These are phyloP conservation scores for Dasyornis broadbenti DNA, from an alignment of 2,113 vertebrate species.

Conservation along the genomic window DNA sequence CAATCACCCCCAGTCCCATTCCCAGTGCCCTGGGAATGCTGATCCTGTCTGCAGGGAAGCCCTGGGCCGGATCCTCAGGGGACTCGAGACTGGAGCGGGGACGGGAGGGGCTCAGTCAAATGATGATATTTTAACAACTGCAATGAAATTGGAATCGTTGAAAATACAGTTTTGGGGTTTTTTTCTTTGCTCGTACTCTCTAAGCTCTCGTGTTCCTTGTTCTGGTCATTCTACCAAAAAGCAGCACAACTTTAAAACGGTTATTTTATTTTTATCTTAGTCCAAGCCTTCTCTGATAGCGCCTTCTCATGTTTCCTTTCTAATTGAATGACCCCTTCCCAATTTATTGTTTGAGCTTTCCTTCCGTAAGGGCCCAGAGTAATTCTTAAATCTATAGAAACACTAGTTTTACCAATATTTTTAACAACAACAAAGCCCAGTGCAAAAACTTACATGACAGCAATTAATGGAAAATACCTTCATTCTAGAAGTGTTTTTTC, in stretches of 20 bases:
- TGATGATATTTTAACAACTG: background rate
- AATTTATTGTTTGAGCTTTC: background rate
- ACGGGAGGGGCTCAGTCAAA: background rate
- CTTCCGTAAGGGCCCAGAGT: background rate
- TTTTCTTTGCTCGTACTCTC: background rate
- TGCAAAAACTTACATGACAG: background rate
- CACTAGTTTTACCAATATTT: background rate
- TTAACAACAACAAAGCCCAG: background rate
- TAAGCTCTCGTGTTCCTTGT: background rate
- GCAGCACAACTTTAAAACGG: background rate
- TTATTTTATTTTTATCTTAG: background rate
- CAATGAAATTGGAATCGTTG: background rate
- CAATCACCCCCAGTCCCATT: accelerated
- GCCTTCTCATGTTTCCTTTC: background rate
- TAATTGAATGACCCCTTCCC: background rate
- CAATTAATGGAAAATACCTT: background rate
- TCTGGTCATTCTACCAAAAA: background rate
- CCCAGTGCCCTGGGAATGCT: background rate
- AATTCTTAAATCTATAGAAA: background rate
- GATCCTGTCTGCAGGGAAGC: background rate
- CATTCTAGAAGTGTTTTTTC: background rate
- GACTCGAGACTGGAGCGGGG: background rate
- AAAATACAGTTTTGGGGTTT: background rate
- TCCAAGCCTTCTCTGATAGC: background rate
- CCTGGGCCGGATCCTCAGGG: background rate